Base-by-base conservation (phyloP, 2,888 invertebrate genomes). In the Morpho achilles region DNA sequence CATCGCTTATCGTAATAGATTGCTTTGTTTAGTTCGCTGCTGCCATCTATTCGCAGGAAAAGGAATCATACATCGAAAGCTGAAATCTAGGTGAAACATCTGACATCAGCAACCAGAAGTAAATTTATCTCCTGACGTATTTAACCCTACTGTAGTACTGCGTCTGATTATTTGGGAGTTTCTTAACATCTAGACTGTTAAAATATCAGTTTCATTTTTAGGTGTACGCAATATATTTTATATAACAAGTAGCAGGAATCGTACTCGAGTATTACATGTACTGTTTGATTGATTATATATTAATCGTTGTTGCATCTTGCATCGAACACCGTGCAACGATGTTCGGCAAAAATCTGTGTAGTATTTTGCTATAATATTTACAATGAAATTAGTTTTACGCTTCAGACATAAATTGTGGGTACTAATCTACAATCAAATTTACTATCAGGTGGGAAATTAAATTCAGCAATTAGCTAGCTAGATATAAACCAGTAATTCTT, bases 121-220 rank as follows among this genome's bases (percentile, higher is more conserved):
- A 89, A 87, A 84, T 84, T 89, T 89, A 89, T 88, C 88, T 87
- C 77, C 72, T 86, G 87, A 88, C 87, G 89, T 87, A 82, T 66
- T 69, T 68, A 73, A 71, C 71, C 70, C 73, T 72, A 69, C 62
- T 62, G 66, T 67, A 66, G 65, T 69, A 68, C 58, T 69, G 66
- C 62, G 69, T 67, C 64, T 67, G 58, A 67, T 68, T 67, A 51
- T 65, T 68, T 63, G 42, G 45, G 49, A 59, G 46, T 45, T 81
- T 40, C 7, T 49, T 10, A n/a, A 52, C 39, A 43, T 9, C 45
- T 42, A 42, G 40, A 40, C 8, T 9, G 7, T 48, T 54, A 42
- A 23, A 32, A 54, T 48, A 23, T 48, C 40, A 48, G n/a, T 42
- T 54, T 42, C 53, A 7, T n/a, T 50, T 44, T 44, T 32, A 43